phyloP scores from a whole-genome alignment of 2,797 vertebrate genomes.

The Sebastes nivosus region DNA sequence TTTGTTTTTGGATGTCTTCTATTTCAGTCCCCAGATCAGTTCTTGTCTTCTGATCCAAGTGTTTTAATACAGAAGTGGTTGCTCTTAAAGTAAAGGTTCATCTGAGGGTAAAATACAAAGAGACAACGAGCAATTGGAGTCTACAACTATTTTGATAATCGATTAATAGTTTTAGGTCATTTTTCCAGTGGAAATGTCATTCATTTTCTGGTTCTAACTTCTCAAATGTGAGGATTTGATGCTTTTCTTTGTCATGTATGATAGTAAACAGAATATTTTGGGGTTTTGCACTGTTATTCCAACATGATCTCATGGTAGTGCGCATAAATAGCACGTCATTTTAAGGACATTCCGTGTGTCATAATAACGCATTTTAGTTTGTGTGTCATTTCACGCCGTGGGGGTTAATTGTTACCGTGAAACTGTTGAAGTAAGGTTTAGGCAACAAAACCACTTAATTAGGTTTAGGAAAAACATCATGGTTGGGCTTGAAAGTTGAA shows the following conservation, averaged over 20 bases:
- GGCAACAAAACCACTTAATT: background rate
- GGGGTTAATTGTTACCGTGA: background rate
- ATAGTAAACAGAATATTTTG: background rate
- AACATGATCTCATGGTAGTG: background rate
- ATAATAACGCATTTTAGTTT: background rate
- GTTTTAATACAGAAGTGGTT: background rate
- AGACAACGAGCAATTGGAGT: background rate
- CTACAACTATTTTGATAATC: background rate
- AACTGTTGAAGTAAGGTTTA: background rate
- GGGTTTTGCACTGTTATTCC: background rate
- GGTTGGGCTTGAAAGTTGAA: background rate
- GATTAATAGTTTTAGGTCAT: background rate
- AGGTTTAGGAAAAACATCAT: background rate
- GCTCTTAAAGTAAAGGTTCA: slow-evolving; percentile 12
- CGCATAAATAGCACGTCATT: too few relatives aligned
- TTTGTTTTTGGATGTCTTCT: slow-evolving; percentile 27
- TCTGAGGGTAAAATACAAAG: background rate
- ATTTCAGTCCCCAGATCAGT: slow-evolving; percentile 33
- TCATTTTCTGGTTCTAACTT: background rate
- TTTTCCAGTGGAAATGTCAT: background rate
- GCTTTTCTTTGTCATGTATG: background rate
- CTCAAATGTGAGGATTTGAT: background rate
- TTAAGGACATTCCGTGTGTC: background rate
- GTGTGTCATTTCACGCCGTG: background rate
- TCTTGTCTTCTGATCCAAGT: slow-evolving; percentile 7